Base-by-base conservation (phyloP, 2,797 vertebrate species). In the Lindbergichthys nudifrons region DNA sequence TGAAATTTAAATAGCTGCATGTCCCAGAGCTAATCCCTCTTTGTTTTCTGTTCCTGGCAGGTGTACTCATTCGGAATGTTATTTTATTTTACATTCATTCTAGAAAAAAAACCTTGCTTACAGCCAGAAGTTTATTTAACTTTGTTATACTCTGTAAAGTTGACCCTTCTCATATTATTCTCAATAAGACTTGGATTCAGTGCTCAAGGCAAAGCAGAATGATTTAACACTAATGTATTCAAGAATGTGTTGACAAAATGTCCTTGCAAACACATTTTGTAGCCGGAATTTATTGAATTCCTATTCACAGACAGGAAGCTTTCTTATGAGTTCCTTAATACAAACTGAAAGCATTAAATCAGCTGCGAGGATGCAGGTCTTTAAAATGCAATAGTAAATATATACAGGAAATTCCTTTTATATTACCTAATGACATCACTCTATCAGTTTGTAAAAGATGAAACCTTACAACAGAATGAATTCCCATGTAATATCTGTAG, bases 1-100 rank as follows among this genome's bases (percentile, higher is more conserved):
- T 87, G 81, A 89, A 88, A 87, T 90, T 81, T 60, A 79, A 78
- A 88, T 74, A 80, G 63, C 71, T 70, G 60, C 80, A 70, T 85
- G 73, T 78, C 78, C 70, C 58, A 53, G 19, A 52, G 65, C 73
- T 79, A 72, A 81, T 83, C 46, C 59, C 60, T 53, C 65, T 78
- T 65, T 79, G 66, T 77, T 79, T 71, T 62, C 50, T 4, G 14
- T 75, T 73, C 19, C 73, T 75, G 78, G 82, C 89, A 90, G 89
- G 87, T 82, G 65, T 77, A 77, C 79, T 82, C 79, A 84, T 88
- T 87, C 86, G 78, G 68, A 82, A 69, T 81, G 57, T 60, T 69
- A 65, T 74, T 86, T 89, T 54, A 89, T 88, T 89, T 82, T 43
- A 80, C 75, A 88, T 82, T 89, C 18, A 73, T 82, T 74, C 51